Conservation (phyloP, 2,113 vertebrate species). For the Mixornis gularis region DNA sequence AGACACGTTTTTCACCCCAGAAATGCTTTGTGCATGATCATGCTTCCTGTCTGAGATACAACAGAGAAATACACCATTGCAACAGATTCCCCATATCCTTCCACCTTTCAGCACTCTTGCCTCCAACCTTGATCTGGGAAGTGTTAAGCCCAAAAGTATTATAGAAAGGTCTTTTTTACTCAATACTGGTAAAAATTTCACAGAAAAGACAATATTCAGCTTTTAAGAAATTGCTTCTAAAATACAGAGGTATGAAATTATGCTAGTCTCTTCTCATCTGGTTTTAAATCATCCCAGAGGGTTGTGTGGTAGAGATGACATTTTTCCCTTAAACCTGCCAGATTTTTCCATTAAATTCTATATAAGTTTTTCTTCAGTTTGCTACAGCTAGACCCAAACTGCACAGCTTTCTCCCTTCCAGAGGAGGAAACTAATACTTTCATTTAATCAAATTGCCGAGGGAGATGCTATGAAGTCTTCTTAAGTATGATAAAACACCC, state of each 20-base stretch:
- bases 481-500: slow-evolving; percentile 27
- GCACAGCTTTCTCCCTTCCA: neutral
- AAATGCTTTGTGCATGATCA: neutral
- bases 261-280: neutral
- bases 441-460: neutral
- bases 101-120: neutral
- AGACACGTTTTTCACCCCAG: neutral
- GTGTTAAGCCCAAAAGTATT: neutral
- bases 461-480: slow-evolving; percentile 7
- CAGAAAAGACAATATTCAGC: neutral
- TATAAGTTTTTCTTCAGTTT: neutral
- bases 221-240: slow-evolving; percentile 29
- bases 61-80: neutral
- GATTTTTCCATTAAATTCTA: slow-evolving; percentile 20
- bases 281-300: slow-evolving; percentile 19
- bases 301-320: neutral
- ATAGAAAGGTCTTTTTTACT: neutral
- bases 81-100: neutral
- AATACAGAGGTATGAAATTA: slow-evolving; percentile 8
- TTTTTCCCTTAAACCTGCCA: slow-evolving; percentile 16
- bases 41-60: neutral
- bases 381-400: neutral
- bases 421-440: slow-evolving; percentile 7
- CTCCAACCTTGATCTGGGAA: neutral
- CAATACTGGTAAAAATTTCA: neutral